Evolutionary conservation across 2,797 vertebrate species (phyloP).

Genomic region (Poeciliopsis paucimaculata): DNA sequence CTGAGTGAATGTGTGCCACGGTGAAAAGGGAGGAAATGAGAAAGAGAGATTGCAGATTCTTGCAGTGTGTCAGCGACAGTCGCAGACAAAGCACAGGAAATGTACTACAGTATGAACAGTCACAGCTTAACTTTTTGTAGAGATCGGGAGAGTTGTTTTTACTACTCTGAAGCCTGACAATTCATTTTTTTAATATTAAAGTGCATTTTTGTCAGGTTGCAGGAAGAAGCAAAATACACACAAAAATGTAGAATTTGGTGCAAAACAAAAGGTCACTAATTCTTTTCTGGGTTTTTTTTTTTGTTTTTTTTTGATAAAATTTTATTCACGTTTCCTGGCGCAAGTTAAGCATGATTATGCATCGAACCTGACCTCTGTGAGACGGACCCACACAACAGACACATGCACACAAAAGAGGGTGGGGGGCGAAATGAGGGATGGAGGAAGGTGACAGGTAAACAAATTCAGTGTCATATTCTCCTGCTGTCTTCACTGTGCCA

Average conservation of each 20-base stretch:
- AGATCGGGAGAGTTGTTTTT: conserved; percentile 63
- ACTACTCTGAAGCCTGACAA: conserved; percentile 37
- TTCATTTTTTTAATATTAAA: conserved; percentile 39
- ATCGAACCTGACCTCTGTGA: conserved; percentile 58
- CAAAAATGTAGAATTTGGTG: not conserved
- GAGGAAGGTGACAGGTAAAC: conserved; percentile 83
- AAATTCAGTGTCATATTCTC: conserved; percentile 86
- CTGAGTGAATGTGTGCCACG: conserved; percentile 29
- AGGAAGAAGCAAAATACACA: conserved; percentile 39
- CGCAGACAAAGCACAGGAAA: conserved; percentile 63
- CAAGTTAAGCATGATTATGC: conserved; percentile 27
- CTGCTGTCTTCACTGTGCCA: conserved; percentile 86
- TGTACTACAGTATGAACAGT: conserved; percentile 64
- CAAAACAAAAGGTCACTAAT: conserved; percentile 7
- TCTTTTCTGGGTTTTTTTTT: conserved; percentile 3
- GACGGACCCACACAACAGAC: conserved; percentile 17
- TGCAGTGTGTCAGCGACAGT: conserved; percentile 60
- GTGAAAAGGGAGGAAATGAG: conserved; percentile 18
- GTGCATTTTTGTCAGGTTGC: conserved; percentile 30
- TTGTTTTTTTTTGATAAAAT: not conserved
- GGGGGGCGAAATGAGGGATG: conserved; percentile 62
- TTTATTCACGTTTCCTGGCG: not conserved
- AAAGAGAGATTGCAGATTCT: conserved; percentile 37
- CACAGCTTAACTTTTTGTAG: conserved; percentile 64
- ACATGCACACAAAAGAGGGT: conserved; percentile 39